Evolutionary conservation across 1,140 invertebrate species (phyloP).

Genomic region (Penaeus japonicus): DNA sequence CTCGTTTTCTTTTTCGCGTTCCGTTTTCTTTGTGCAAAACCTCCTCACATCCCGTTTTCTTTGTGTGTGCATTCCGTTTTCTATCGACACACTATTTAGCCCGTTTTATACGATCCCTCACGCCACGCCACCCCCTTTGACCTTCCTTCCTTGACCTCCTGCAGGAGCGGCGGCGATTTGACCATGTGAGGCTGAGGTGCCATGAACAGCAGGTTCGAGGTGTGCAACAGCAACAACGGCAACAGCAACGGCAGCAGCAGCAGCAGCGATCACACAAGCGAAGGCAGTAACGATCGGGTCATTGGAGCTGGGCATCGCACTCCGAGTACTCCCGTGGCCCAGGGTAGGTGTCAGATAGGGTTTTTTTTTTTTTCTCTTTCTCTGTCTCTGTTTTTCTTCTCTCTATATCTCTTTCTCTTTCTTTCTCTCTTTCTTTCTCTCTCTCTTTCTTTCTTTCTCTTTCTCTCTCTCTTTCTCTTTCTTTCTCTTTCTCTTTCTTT

Average conservation of each 20-base stretch:
- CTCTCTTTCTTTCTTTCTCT: background rate
- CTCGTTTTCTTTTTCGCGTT: too few species aligned
- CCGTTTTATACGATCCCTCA: too few species aligned
- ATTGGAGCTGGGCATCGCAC: too few species aligned
- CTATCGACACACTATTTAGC: too few species aligned
- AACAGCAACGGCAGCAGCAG: background rate
- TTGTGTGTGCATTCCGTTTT: too few species aligned
- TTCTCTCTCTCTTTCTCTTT: background rate
- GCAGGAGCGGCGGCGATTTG: background rate
- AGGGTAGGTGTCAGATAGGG: background rate
- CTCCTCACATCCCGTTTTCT: too few species aligned
- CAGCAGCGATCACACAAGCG: background rate
- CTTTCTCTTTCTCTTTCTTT: background rate
- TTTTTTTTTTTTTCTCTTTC: too few species aligned
- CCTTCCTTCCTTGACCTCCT: too few species aligned
- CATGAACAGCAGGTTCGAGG: slow-evolving; percentile 42
- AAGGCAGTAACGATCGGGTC: background rate
- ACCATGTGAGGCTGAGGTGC: slow-evolving; percentile 39
- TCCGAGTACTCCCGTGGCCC: too few species aligned
- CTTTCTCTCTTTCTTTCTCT: background rate
- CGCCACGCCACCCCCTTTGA: too few species aligned
- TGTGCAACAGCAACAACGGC: slow-evolving; percentile 19
- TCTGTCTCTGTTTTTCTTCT: background rate
- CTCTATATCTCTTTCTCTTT: background rate
- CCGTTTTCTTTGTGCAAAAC: too few species aligned